A percentile compares a stretch with the other conserved stretches of the same genome.
Evolutionary conservation across 2,113 vertebrate genomes (phyloP).

Genomic region (Mustela nigripes): DNA sequence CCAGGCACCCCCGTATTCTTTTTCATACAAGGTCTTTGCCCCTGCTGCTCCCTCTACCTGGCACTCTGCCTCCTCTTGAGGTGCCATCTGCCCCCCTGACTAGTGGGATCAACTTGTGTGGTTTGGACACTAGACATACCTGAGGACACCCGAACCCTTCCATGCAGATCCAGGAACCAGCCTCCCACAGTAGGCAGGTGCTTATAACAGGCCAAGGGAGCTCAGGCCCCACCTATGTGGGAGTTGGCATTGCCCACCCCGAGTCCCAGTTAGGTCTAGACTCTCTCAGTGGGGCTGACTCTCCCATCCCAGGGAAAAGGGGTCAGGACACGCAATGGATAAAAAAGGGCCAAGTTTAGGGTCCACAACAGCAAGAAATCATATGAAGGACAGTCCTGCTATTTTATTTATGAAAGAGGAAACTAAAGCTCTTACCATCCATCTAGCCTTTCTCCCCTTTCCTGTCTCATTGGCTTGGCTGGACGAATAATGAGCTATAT

Average conservation of each 20-base stretch:
- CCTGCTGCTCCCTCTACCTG: background rate
- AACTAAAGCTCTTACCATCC: background rate
- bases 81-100: no score
- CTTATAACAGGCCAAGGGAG: background rate
- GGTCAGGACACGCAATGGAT: fast-evolving
- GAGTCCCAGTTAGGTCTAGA: background rate
- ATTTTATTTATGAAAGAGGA: background rate
- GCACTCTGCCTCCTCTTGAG: no score
- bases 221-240: background rate
- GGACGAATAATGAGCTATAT: background rate
- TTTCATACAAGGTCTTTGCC: background rate
- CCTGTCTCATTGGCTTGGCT: background rate
- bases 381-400: background rate
- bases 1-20: background rate
- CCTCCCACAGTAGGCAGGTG: background rate
- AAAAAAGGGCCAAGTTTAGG: background rate
- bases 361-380: background rate
- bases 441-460: background rate
- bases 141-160: background rate
- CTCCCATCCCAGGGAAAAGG: background rate
- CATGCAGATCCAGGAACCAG: background rate
- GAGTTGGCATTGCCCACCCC: background rate
- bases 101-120: background rate
- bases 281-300: background rate
- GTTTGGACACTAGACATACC: background rate